Evolutionary conservation across 2,888 invertebrate genomes (phyloP).

Genomic region (Diploptera punctata): DNA sequence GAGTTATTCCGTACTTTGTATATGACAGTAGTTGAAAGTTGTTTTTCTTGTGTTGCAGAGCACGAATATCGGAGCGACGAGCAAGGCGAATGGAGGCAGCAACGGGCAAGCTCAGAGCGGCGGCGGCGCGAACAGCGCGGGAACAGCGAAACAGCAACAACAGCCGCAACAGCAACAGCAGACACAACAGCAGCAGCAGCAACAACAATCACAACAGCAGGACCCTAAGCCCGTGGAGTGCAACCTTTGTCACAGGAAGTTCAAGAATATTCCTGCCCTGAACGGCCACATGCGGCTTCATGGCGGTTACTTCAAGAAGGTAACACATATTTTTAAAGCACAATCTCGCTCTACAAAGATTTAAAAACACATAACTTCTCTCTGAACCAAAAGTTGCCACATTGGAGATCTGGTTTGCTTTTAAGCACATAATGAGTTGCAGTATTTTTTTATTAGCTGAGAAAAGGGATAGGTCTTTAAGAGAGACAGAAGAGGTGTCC

Average conservation of each 20-base stretch:
- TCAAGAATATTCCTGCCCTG: conserved; percentile 96
- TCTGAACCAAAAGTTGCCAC: too few species aligned
- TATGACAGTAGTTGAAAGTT: not conserved
- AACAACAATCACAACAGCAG: conserved; percentile 28
- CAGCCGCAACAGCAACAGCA: too few species aligned
- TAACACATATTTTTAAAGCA: conserved; percentile 52
- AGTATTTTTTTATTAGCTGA: too few species aligned
- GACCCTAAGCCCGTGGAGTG: conserved; percentile 90
- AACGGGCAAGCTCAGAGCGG: conserved; percentile 39
- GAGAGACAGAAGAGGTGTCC: too few species aligned
- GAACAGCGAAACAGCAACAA: conserved; percentile 49
- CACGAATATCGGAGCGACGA: conserved; percentile 27
- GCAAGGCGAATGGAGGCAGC: conserved; percentile 36
- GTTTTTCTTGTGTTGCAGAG: too few species aligned
- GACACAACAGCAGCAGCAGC: conserved; percentile 28
- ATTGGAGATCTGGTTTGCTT: too few species aligned
- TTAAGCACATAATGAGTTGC: too few species aligned
- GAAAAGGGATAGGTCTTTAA: too few species aligned
- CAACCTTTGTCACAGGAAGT: conserved; percentile 92
- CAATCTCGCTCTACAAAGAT: too few species aligned
- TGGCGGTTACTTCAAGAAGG: conserved; percentile 96
- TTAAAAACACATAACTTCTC: too few species aligned
- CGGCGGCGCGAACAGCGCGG: conserved; percentile 57
- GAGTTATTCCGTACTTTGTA: too few species aligned
- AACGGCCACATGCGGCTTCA: conserved; percentile 98